phyloP scores from a whole-genome alignment of 2,888 invertebrate species.

The Lordiphosa fenestrarum region DNA sequence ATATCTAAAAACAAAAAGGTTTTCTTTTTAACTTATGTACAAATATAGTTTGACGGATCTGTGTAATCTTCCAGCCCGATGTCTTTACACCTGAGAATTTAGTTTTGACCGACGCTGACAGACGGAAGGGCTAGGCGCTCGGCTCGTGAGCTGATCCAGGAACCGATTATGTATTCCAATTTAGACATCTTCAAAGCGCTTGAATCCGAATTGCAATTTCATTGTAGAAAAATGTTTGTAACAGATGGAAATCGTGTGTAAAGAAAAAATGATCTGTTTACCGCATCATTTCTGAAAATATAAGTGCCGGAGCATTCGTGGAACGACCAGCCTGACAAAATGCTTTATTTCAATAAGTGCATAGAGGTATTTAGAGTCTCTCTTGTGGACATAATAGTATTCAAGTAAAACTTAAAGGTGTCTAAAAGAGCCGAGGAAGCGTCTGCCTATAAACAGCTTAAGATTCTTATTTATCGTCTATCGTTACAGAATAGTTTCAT shows the following conservation, averaged over 20 bases:
- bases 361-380: constrained; percentile 13
- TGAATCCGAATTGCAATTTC: too few relatives aligned
- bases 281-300: too few relatives aligned
- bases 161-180: constrained; percentile 7
- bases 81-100: constrained; percentile 28
- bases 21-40: constrained; percentile 19
- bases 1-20: constrained; percentile 14
- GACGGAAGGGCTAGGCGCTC: constrained; percentile 14
- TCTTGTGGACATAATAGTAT: constrained; percentile 10
- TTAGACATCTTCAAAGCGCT: too few relatives aligned
- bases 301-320: too few relatives aligned
- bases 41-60: constrained; percentile 28
- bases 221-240: too few relatives aligned
- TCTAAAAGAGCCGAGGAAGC: neutral
- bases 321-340: constrained; percentile 8
- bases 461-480: constrained; percentile 9
- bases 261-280: too few relatives aligned
- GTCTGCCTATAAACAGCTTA: constrained; percentile 9
- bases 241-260: too few relatives aligned
- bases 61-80: constrained; percentile 20
- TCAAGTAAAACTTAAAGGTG: constrained; percentile 10
- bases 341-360: constrained; percentile 13
- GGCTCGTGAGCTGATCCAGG: constrained; percentile 13
- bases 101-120: constrained; percentile 23
- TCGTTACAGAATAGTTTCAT: constrained; percentile 14